Percentiles rank a stretch among this genome's conserved stretches.
Evolutionary conservation across 2,113 vertebrate species (phyloP).

Genomic region (Machaerirhynchus nigripectus): DNA sequence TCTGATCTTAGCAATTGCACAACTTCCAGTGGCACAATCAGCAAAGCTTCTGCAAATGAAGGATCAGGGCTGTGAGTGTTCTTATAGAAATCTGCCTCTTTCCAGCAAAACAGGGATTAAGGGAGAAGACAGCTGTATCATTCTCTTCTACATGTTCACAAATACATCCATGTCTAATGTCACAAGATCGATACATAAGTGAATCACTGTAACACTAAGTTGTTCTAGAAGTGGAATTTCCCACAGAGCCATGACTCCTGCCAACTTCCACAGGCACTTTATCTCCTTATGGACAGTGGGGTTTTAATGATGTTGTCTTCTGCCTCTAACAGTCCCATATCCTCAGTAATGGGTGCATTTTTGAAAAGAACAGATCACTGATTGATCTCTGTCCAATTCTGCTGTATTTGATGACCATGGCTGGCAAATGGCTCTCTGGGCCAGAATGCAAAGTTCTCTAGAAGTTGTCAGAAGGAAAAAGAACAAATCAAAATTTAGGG

Average conservation of each 20-base stretch:
- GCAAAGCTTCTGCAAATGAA: background rate
- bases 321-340: background rate
- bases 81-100: background rate
- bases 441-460: background rate
- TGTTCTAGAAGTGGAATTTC: background rate
- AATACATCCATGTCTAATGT: background rate
- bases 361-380: background rate
- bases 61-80: background rate
- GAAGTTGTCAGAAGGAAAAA: background rate
- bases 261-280: background rate
- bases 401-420: background rate
- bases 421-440: background rate
- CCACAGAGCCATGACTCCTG: background rate
- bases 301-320: background rate
- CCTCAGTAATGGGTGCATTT: background rate
- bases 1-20: background rate
- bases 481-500: background rate
- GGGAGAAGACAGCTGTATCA: background rate
- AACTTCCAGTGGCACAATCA: background rate
- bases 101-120: background rate
- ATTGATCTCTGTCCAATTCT: background rate
- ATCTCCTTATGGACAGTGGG: background rate
- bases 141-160: background rate
- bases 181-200: background rate
- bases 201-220: background rate